These are phyloP conservation scores for Halictus ligatus DNA, from an alignment of 2,888 invertebrate species.

Conservation along the genomic window DNA sequence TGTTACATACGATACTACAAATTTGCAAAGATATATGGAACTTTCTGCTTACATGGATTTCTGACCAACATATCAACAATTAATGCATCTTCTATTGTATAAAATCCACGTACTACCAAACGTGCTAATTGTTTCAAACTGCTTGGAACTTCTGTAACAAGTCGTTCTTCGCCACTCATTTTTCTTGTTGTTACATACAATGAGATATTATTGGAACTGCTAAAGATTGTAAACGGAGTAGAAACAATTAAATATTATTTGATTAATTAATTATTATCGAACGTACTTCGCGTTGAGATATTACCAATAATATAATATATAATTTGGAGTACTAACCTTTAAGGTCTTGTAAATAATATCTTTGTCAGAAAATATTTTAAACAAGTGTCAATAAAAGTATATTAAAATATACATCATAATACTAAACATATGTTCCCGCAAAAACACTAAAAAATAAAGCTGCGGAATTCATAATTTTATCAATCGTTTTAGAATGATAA, in stretches of 20 bases:
- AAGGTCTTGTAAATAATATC: conserved; percentile 30
- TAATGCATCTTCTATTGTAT: conserved; percentile 96
- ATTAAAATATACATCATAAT: conserved; percentile 35
- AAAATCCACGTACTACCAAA: conserved; percentile 96
- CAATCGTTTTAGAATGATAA: conserved; percentile 19
- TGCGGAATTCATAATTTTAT: conserved; percentile 45
- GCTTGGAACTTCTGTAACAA: conserved; percentile 96
- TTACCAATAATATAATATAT: not conserved
- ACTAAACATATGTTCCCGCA: not conserved
- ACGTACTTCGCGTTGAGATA: not conserved
- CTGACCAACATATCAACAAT: conserved; percentile 98
- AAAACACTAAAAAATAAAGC: conserved; percentile 30
- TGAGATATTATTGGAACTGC: conserved; percentile 26
- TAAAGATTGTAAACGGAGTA: conserved; percentile 17
- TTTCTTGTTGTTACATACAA: conserved; percentile 34
- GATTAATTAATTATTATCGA: not conserved
- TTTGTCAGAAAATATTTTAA: conserved; percentile 35
- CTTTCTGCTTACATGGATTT: conserved; percentile 91
- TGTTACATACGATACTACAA: not conserved
- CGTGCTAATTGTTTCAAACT: conserved; percentile 96
- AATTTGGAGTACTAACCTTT: conserved; percentile 48
- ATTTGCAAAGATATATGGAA: not conserved
- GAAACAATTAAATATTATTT: not conserved
- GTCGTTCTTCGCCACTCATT: conserved; percentile 89
- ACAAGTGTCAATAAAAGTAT: conserved; percentile 12